Evolutionary conservation across 2,113 vertebrate genomes (phyloP), one percentile per base, ranked within the genome.

Genomic region (Bubo scandiacus): DNA sequence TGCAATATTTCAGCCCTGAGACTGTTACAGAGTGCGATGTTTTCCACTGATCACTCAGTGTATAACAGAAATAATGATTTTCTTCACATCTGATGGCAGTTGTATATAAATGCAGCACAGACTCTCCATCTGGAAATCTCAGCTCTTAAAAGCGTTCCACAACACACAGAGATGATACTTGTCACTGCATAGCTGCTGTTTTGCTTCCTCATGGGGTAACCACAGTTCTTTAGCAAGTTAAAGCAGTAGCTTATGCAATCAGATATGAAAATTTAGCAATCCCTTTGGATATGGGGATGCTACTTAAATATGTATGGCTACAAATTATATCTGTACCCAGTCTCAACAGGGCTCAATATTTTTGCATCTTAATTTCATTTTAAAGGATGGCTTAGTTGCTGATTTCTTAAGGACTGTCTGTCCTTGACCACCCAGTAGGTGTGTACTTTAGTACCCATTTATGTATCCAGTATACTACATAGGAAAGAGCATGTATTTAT

Each of bases 201-300:
- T 70, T 45, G 27, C 45, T 93, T 95, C 73, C 81, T 96, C 47
- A 15, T 86, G 90, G 81, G 62, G 42, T 86, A 91, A 89, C 73
- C 32, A 45, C 15, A 36, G 58, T 92, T 86, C 62, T 92, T 88
- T 72, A 95, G 70, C 91, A 89, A 93, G 70, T 93, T 74, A 96
- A 96, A 92, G 52, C 63, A 93, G 58, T 47, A 88, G 43, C 80
- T 93, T 94, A 72, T 43, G 65, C 68, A 81, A 68, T 95, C 91
- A 79, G 74, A 81, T 89, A 68, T 43, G 84, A 96, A 96, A 91
- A 96, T 81, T 47, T 65, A 85, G 84, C 52, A 57, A 67, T 95
- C 80, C 42, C 81, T 89, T 94, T 92, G 61, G 92, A 49, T 88
- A 43, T 65, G 34, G 19, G 11, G 32, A 66, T 87, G 45, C 61